Percentiles rank a stretch among this genome's conserved stretches.
Conservation (phyloP, 1,140 invertebrate genomes). For the Proctacanthus coquilletti region DNA sequence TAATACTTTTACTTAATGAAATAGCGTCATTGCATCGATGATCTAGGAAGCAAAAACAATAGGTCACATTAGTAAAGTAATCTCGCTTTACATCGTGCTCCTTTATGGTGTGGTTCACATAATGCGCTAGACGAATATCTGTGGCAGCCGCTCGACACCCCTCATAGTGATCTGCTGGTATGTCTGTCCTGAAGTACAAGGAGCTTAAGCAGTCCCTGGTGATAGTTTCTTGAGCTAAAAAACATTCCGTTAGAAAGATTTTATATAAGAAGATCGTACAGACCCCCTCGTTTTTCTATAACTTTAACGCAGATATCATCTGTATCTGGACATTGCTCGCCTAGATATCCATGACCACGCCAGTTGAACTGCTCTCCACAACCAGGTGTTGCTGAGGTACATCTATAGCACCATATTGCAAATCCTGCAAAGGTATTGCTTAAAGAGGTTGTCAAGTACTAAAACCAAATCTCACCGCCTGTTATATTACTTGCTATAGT, state of each 20-base stretch:
- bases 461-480: too few species aligned
- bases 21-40: conserved; percentile 61
- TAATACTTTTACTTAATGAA: conserved; percentile 13
- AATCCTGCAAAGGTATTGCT: conserved; percentile 26
- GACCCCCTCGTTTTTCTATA: conserved; percentile 74
- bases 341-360: conserved; percentile 43
- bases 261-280: conserved; percentile 8
- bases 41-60: conserved; percentile 85
- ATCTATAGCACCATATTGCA: conserved; percentile 71
- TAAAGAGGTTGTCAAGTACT: too few species aligned
- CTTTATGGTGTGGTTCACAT: conserved; percentile 74
- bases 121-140: conserved; percentile 65
- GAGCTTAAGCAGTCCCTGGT: conserved; percentile 76
- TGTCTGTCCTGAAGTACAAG: conserved; percentile 60
- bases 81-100: conserved; percentile 73
- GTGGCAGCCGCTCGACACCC: conserved; percentile 67
- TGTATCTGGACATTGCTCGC: conserved; percentile 62
- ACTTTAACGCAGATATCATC: conserved; percentile 86
- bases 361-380: conserved; percentile 76
- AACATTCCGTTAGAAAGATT: neutral
- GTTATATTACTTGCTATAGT: too few species aligned
- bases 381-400: conserved; percentile 75
- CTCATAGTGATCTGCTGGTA: conserved; percentile 84
- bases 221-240: conserved; percentile 60
- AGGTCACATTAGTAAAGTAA: conserved; percentile 68